A percentile compares a stretch with the other conserved stretches of the same genome.
phyloP scores from a whole-genome alignment of 2,113 vertebrate genomes.

The Cyphomyrus discorhynchus region DNA sequence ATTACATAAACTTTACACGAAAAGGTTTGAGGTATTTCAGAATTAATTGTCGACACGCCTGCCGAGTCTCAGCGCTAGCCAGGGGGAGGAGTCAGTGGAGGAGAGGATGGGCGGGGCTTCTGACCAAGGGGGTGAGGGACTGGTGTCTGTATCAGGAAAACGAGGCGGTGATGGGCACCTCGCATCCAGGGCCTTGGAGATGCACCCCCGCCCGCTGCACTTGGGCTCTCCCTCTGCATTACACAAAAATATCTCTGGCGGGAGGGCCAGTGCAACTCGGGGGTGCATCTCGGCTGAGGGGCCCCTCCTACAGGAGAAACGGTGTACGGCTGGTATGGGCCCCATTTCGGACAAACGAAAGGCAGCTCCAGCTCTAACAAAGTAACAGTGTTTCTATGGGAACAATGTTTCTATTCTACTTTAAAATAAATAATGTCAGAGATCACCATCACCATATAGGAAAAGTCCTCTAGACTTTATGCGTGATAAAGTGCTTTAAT shows the following conservation, averaged over 20 bases:
- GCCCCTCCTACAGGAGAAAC: conserved; percentile 21
- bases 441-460: conserved; percentile 33
- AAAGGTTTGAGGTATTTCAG: conserved; percentile 99
- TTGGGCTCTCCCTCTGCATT: conserved; percentile 53
- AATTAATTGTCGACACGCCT: conserved; percentile 98
- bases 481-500: conserved; percentile 69
- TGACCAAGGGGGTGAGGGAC: conserved; percentile 49
- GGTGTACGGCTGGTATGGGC: conserved; percentile 33
- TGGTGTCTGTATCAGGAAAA: conserved; percentile 46
- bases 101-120: conserved; percentile 40
- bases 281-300: conserved; percentile 21
- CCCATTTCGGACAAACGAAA: conserved; percentile 37
- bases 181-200: conserved; percentile 11
- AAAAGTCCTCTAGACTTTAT: conserved; percentile 63
- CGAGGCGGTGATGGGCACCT: conserved; percentile 28
- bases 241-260: conserved; percentile 68
- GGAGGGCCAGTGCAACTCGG: conserved; percentile 45
- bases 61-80: conserved; percentile 79
- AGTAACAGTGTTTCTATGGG: conserved; percentile 26
- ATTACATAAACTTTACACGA: conserved; percentile 99
- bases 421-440: conserved; percentile 54
- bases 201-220: conserved; percentile 35
- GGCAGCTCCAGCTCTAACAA: conserved; percentile 29
- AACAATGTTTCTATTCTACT: conserved; percentile 37
- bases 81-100: conserved; percentile 55